phyloP scores from a whole-genome alignment of 1,140 invertebrate species.

The Pomacea maculata region DNA sequence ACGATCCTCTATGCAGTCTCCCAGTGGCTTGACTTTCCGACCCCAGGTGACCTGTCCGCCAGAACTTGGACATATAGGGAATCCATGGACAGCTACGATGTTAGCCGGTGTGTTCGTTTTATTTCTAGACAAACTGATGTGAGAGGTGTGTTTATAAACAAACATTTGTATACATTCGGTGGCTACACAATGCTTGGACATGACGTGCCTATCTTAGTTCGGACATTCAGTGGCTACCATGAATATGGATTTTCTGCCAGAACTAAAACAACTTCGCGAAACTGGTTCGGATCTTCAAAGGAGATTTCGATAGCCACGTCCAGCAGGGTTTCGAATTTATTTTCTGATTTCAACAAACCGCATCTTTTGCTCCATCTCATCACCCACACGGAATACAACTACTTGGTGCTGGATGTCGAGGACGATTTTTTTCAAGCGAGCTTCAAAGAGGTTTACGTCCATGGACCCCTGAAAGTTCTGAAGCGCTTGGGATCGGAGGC shows the following conservation, averaged over 20 bases:
- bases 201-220: conserved; percentile 49
- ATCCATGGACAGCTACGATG: conserved; percentile 35
- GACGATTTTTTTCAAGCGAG: conserved; percentile 39
- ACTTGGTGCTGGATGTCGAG: conserved; percentile 44
- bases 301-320: conserved; percentile 28
- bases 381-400: conserved; percentile 53
- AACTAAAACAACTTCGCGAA: neutral
- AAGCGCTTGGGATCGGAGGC: conserved; percentile 25
- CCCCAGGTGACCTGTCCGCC: neutral
- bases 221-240: conserved; percentile 52
- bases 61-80: conserved; percentile 33
- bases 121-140: conserved; percentile 49
- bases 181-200: conserved; percentile 50
- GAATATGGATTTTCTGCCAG: conserved; percentile 43
- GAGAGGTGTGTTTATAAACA: conserved; percentile 54
- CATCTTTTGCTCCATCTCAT: conserved; percentile 50
- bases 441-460: conserved; percentile 45
- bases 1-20: neutral
- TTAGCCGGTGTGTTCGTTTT: conserved; percentile 53
- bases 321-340: conserved; percentile 46
- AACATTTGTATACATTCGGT: conserved; percentile 47
- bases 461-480: conserved; percentile 41
- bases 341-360: conserved; percentile 43
- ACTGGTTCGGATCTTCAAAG: neutral
- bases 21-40: conserved; percentile 12